Evolutionary conservation across 2,797 vertebrate genomes (phyloP).

Genomic region (Microcaecilia unicolor): DNA sequence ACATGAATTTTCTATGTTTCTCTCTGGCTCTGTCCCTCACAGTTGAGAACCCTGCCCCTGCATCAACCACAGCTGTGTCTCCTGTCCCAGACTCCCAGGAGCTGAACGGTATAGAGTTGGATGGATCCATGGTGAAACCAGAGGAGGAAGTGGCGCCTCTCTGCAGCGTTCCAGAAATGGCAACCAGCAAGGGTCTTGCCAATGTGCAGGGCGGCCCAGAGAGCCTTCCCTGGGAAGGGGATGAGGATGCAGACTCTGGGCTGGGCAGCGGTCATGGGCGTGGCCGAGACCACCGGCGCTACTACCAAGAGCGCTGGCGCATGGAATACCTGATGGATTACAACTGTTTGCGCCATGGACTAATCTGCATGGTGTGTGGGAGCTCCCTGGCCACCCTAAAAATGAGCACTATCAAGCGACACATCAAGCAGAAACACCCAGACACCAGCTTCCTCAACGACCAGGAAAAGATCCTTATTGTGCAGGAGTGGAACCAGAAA

Average conservation of each 20-base stretch:
- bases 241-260: slow-evolving; percentile 11
- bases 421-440: slow-evolving; percentile 76
- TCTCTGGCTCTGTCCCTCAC: too few species aligned
- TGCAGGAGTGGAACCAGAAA: slow-evolving; percentile 74
- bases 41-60: slow-evolving; percentile 1
- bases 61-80: slow-evolving; percentile 10
- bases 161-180: background rate
- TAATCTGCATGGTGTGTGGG: slow-evolving; percentile 83
- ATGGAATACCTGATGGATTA: slow-evolving; percentile 81
- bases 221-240: background rate
- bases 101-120: background rate
- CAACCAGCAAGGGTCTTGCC: too few species aligned
- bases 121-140: background rate
- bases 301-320: slow-evolving; percentile 68
- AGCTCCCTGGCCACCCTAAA: slow-evolving; percentile 67
- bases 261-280: too few species aligned
- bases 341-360: slow-evolving; percentile 62
- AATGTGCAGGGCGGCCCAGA: background rate
- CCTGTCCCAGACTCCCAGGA: too few species aligned
- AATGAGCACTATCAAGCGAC: slow-evolving; percentile 75
- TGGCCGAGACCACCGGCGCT: slow-evolving; percentile 44
- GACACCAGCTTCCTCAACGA: slow-evolving; percentile 63
- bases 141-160: background rate
- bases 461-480: slow-evolving; percentile 63
- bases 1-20: too few species aligned